Conservation (phyloP, 2,888 invertebrate genomes). For the Bibio marci region DNA sequence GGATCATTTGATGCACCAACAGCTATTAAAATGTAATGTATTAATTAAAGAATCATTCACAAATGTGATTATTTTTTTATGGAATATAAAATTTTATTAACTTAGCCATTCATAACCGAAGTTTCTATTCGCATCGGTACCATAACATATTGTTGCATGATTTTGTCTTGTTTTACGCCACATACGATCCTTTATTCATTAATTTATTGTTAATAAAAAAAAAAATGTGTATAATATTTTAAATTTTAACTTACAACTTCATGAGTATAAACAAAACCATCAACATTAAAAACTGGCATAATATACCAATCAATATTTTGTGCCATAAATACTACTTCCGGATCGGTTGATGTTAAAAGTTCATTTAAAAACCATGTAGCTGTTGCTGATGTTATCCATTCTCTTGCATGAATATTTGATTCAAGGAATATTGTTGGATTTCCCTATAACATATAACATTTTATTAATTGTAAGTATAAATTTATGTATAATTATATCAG, state of each 20-base stretch:
- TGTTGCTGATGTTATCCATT: constrained; percentile 58
- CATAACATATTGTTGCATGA: constrained; percentile 19
- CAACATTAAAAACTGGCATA: constrained; percentile 54
- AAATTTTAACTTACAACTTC: constrained; percentile 23
- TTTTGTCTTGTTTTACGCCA: constrained; percentile 49
- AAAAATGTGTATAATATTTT: not conserved
- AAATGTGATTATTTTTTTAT: not conserved
- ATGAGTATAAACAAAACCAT: constrained; percentile 38
- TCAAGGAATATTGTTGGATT: constrained; percentile 44
- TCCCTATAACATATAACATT: constrained; percentile 14
- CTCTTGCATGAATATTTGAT: constrained; percentile 45
- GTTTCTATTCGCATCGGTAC: constrained; percentile 25
- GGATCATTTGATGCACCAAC: constrained; percentile 32
- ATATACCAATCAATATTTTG: constrained; percentile 58
- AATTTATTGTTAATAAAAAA: not conserved
- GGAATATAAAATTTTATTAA: not conserved
- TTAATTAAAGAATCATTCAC: constrained; percentile 13
- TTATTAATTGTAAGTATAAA: too few relatives aligned
- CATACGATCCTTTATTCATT: constrained; percentile 32
- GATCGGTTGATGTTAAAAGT: constrained; percentile 40
- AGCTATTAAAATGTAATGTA: constrained; percentile 15
- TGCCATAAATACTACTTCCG: constrained; percentile 36
- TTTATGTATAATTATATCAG: too few relatives aligned
- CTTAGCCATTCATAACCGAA: constrained; percentile 23
- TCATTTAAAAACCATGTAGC: constrained; percentile 53